Percentiles rank a stretch among this genome's conserved stretches.
phyloP scores from a whole-genome alignment of 64 coral and sea anemone species.

The Montipora efflorescens region DNA sequence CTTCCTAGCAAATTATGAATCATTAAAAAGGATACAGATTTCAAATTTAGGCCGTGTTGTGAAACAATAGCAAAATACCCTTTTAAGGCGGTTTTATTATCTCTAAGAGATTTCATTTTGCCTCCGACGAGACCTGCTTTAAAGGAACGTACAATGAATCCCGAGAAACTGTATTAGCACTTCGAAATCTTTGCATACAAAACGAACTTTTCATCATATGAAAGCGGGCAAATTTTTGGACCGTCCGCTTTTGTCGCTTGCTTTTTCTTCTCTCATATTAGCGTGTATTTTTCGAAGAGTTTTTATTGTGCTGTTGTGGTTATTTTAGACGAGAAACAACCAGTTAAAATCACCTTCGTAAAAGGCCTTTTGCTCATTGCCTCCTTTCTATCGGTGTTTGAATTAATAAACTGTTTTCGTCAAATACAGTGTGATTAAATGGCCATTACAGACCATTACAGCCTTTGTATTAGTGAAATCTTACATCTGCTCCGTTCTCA shows the following conservation, averaged over 20 bases:
- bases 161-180: not conserved
- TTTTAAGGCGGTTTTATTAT: constrained; percentile 31
- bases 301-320: not conserved
- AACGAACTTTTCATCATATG: not conserved
- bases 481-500: constrained; percentile 75
- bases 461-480: constrained; percentile 59
- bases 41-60: not conserved
- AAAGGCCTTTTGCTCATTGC: constrained; percentile 11
- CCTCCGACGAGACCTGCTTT: not conserved
- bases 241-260: not conserved
- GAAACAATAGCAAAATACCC: constrained; percentile 64
- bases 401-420: constrained; percentile 45
- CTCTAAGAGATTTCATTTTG: constrained; percentile 38
- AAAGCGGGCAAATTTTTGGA: not conserved
- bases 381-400: constrained; percentile 58
- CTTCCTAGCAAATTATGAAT: constrained; percentile 39
- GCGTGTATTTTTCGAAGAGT: not conserved
- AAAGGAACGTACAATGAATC: no score
- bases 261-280: not conserved
- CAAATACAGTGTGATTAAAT: constrained; percentile 73
- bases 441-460: constrained; percentile 66
- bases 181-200: constrained; percentile 42
- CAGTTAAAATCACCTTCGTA: constrained; percentile 6
- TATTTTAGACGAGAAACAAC: constrained; percentile 33
- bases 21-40: constrained; percentile 59